phyloP scores from a whole-genome alignment of 2,888 invertebrate species.

The Polyommatus iphigenia region DNA sequence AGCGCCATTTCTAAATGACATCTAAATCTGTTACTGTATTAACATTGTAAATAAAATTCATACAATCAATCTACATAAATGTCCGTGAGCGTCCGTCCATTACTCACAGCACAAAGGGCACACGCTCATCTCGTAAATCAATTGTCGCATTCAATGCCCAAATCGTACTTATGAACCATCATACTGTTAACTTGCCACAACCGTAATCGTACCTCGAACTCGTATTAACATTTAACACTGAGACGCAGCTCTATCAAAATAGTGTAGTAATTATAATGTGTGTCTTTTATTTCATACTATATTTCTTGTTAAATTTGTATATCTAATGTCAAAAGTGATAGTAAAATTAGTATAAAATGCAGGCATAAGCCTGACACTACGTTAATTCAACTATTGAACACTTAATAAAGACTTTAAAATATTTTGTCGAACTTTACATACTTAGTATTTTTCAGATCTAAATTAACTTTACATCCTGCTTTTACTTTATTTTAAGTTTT shows the following conservation, averaged over 20 bases:
- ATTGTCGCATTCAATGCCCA: conserved; percentile 73
- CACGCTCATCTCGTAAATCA: conserved; percentile 80
- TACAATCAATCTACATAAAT: conserved; percentile 81
- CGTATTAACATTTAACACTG: neutral
- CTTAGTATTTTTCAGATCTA: neutral
- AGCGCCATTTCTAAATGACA: conserved; percentile 81
- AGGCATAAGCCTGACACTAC: too few species aligned
- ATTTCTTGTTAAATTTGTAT: too few species aligned
- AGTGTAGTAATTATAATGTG: too few species aligned
- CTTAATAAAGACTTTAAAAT: too few species aligned
- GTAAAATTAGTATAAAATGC: too few species aligned
- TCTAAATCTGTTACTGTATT: conserved; percentile 81
- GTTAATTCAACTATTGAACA: too few species aligned
- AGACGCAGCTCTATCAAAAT: neutral
- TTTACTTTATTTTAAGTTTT: too few species aligned
- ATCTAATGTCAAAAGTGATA: too few species aligned
- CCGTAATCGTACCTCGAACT: neutral
- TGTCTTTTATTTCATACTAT: too few species aligned
- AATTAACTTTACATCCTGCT: neutral
- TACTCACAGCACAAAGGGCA: conserved; percentile 80
- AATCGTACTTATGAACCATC: conserved; percentile 73
- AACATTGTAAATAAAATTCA: conserved; percentile 81
- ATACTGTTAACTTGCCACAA: conserved; percentile 46
- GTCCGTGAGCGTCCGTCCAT: conserved; percentile 80
- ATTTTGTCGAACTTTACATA: neutral